Conservation (phyloP, 2,888 invertebrate species). For the Drosophila mayaguana region DNA sequence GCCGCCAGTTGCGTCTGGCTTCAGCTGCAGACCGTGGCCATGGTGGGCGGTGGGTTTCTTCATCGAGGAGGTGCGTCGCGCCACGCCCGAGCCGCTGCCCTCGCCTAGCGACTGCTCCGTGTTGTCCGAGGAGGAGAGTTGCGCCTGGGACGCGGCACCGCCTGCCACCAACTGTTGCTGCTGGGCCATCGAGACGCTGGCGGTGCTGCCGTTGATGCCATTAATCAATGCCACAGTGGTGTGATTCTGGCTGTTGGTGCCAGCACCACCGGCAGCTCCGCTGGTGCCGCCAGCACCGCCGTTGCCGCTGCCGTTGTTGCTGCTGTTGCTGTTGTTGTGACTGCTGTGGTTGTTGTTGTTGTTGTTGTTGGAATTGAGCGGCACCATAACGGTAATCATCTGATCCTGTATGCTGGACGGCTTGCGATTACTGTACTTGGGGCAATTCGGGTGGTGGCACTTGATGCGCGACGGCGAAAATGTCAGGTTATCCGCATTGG, state of each 20-base stretch:
- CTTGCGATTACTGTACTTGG: conserved; percentile 83
- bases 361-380: conserved; percentile 84
- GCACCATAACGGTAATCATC: conserved; percentile 85
- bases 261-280: not conserved
- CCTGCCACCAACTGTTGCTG: conserved; percentile 15
- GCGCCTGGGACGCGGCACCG: conserved; percentile 12
- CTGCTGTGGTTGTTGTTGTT: conserved; percentile 66
- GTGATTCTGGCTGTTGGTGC: conserved; percentile 19
- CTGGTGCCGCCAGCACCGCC: not conserved
- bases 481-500: conserved; percentile 84
- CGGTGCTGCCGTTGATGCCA: conserved; percentile 46
- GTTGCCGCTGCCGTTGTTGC: conserved; percentile 6
- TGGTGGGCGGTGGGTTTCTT: conserved; percentile 68
- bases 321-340: conserved; percentile 44
- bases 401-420: conserved; percentile 85
- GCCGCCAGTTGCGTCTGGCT: conserved; percentile 50
- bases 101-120: conserved; percentile 83
- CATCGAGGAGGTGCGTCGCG: conserved; percentile 73
- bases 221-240: conserved; percentile 41
- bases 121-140: conserved; percentile 84
- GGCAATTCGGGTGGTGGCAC: conserved; percentile 85
- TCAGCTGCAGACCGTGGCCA: conserved; percentile 50
- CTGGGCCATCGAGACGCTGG: conserved; percentile 36
- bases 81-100: conserved; percentile 23
- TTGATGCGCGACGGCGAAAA: conserved; percentile 85